Percentiles rank a stretch among this genome's conserved stretches.
Evolutionary conservation across 53 echinoderm and acorn worm genomes (phyloP).

Genomic region (Crossaster papposus): DNA sequence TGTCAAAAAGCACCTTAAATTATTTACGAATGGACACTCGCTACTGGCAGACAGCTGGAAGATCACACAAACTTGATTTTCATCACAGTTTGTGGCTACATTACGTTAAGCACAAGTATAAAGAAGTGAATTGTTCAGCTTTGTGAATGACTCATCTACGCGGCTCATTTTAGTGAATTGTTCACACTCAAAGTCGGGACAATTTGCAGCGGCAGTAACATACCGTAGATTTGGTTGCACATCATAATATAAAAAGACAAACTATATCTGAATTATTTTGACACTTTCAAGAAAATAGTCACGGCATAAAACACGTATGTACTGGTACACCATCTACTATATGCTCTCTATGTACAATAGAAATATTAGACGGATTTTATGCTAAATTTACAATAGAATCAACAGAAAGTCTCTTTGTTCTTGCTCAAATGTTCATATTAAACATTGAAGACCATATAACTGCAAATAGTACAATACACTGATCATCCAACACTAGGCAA

Average conservation of each 20-base stretch:
- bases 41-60: no score
- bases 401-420: slow-evolving; percentile 46
- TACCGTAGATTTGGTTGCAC: background rate
- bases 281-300: slow-evolving; percentile 28
- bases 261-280: background rate
- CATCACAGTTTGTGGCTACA: no score
- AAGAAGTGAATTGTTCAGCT: background rate
- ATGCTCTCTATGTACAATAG: slow-evolving; percentile 49
- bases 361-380: slow-evolving; percentile 17
- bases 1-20: no score
- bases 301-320: slow-evolving; percentile 26
- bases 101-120: background rate
- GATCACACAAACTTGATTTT: no score
- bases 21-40: no score
- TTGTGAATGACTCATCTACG: background rate
- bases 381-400: slow-evolving; percentile 43
- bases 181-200: background rate
- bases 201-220: background rate
- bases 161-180: background rate
- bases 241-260: background rate
- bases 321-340: no score
- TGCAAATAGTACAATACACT: background rate
- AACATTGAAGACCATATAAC: background rate
- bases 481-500: background rate
- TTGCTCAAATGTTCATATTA: background rate